Conservation (phyloP, 2,797 vertebrate genomes). For the Nasua narica region DNA sequence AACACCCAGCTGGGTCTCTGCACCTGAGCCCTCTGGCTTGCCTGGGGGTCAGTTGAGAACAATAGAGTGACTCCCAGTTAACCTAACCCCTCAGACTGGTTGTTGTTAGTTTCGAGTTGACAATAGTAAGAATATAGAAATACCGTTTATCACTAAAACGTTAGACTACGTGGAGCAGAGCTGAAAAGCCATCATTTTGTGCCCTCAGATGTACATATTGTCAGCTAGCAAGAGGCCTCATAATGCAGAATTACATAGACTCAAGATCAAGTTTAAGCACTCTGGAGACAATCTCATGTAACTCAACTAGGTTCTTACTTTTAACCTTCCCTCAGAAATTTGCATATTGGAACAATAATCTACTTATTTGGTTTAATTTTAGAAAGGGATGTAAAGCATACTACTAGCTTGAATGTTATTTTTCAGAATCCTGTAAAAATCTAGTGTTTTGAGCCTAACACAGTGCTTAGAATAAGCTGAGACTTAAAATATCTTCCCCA, state of each 20-base stretch:
- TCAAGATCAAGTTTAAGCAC: not conserved
- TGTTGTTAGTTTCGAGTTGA: not conserved
- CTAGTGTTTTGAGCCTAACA: not conserved
- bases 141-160: not conserved
- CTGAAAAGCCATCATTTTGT: not conserved
- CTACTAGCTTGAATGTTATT: not conserved
- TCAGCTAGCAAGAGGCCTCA: not conserved
- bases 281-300: not conserved
- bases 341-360: not conserved
- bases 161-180: not conserved
- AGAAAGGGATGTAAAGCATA: not conserved
- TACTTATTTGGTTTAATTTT: conserved; percentile 37
- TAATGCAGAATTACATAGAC: not conserved
- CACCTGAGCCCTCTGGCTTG: not conserved
- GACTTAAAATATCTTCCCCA: not conserved
- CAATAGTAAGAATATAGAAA: not conserved
- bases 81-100: not conserved
- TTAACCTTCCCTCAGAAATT: not conserved
- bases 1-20: not conserved
- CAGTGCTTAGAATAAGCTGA: not conserved
- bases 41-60: not conserved
- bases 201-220: not conserved
- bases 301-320: not conserved
- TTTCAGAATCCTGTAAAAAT: conserved; percentile 37
- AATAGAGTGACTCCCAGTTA: not conserved